Evolutionary conservation across 2,113 vertebrate genomes (phyloP), one percentile per base, ranked within the genome.

Genomic region (Poicephalus gulielmi): DNA sequence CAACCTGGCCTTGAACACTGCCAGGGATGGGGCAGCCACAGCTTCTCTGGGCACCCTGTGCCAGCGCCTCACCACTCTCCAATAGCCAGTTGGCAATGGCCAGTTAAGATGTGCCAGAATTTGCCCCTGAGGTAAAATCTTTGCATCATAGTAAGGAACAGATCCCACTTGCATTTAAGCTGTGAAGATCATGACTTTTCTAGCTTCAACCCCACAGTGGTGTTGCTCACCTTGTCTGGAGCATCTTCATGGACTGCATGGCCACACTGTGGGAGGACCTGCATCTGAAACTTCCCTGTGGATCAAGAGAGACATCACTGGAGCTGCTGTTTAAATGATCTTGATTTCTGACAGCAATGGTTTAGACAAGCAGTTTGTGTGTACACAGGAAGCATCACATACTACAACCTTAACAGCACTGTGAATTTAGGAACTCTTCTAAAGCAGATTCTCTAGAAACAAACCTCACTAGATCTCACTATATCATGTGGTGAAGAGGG

Each of bases 161-260:
- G n/a, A 53, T 23, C 17, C 17, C 15, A 10, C 62, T 2, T 28
- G 49, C 43, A 35, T 37, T 23, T 12, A 44, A 68, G 11, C 30
- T 16, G 25, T 37, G 37, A 68, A 63, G 55, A 17, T 3, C 0
- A 0, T 4, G 25, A n/a, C 3, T 52, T 13, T 7, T 6, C 9
- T 4, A 44, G 62, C 28, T 49, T 22, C 27, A 44, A 18, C 5
- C 16, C 23, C 37, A 15, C 0, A 1, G 47, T 1, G 5, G 23
- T 10, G 13, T 23, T n/a, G 59, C 97, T 97, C 97, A 99, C 99
- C 98, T 99, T 99, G 95, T 99, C 99, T 12, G 99, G 99, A 39
- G 98, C 99, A 25, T 99, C 99, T 97, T 99, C 99, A 2, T 99
- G 99, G 82, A 99, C 99, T n/a, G 99, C 99, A 2, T 99, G 99